These are phyloP conservation scores for Lepidurus couesii DNA, from an alignment of 1,140 invertebrate genomes.

Conservation along the genomic window DNA sequence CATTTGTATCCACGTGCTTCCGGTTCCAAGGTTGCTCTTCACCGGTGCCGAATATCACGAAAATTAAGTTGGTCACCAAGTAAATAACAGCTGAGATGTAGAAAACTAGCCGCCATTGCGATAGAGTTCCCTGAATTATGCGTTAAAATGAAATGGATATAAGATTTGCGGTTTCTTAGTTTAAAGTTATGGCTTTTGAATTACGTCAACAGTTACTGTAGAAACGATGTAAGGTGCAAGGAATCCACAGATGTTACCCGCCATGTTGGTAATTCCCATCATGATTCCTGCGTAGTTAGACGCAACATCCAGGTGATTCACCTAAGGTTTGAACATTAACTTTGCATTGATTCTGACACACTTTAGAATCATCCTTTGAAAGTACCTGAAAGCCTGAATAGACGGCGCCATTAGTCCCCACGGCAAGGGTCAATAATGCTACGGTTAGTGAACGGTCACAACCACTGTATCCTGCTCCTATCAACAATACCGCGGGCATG, in stretches of 20 bases:
- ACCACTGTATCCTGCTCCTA: slow-evolving; percentile 23
- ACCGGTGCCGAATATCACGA: slow-evolving; percentile 43
- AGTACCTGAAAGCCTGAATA: slow-evolving; percentile 26
- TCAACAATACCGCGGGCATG: neutral
- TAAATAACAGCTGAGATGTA: slow-evolving; percentile 48
- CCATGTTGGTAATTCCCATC: slow-evolving; percentile 77
- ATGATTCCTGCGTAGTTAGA: slow-evolving; percentile 74
- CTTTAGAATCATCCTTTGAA: neutral
- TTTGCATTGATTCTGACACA: neutral
- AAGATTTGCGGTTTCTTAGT: too few relatives aligned
- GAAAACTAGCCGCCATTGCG: slow-evolving; percentile 52
- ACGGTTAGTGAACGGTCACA: slow-evolving; percentile 16
- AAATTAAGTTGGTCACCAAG: slow-evolving; percentile 47
- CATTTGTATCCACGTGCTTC: slow-evolving; percentile 52
- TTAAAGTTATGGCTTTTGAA: neutral
- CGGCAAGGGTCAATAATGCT: neutral
- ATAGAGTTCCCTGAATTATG: slow-evolving; percentile 48
- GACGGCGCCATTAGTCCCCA: neutral
- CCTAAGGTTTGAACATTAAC: slow-evolving; percentile 51
- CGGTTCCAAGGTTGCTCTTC: slow-evolving; percentile 44
- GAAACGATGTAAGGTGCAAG: slow-evolving; percentile 74
- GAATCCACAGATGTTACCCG: slow-evolving; percentile 73
- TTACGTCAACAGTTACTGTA: slow-evolving; percentile 55
- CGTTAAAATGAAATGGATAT: neutral
- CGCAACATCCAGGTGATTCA: slow-evolving; percentile 74